Evolutionary conservation across 2,888 invertebrate species (phyloP), one percentile per base, ranked within the genome.

Genomic region (Xestobium rufovillosum): DNA sequence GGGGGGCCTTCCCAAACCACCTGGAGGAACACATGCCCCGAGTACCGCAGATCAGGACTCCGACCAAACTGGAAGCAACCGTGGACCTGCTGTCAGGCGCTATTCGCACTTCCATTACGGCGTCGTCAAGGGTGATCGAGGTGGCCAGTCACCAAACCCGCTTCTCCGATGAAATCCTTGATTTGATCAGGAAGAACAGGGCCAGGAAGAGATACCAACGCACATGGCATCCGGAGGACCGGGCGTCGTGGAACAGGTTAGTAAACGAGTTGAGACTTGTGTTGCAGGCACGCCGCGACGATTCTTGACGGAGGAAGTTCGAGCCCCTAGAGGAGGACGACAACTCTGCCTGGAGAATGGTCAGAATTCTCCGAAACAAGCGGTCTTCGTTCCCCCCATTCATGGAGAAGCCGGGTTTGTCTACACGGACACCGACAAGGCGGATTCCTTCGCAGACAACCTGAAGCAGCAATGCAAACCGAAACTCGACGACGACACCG

Each of bases 371-470:
- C 9, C 14, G 31, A 3, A 32, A 13, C 3, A 23, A 36, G 8
- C 14, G 25, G 4, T 10, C 25, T 2, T 25, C 14, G 6, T 14
- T 25, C 29, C 10, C 36, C 26, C 1, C 31, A 27, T 36, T 9
- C 39, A 39, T 16, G 34, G 35, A 11, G 30, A 16, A 3, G 16
- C 14, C 12, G 39, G 39, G 3, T 16, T 41, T 2, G 33, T 33
- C n/a, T n/a, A n/a, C n/a, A n/a, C n/a, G 3, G 25, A 13, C 9
- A 13, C 9, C 13, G 37, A 32, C 12, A 40, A 40, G 13, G 37
- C 33, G 2, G 36, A 37, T 14, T 27, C 28, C 9, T 14, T 40
- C 3, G 40, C 33, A 2, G 33, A 37, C 8, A 14, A 11, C 15
- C 25, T 40, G 1, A 36, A 40, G 16, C 2, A 17, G 11, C 36